A percentile compares a stretch with the other conserved stretches of the same genome.
Conservation (phyloP, 1,140 invertebrate species). For the Phocides pigmalion region DNA sequence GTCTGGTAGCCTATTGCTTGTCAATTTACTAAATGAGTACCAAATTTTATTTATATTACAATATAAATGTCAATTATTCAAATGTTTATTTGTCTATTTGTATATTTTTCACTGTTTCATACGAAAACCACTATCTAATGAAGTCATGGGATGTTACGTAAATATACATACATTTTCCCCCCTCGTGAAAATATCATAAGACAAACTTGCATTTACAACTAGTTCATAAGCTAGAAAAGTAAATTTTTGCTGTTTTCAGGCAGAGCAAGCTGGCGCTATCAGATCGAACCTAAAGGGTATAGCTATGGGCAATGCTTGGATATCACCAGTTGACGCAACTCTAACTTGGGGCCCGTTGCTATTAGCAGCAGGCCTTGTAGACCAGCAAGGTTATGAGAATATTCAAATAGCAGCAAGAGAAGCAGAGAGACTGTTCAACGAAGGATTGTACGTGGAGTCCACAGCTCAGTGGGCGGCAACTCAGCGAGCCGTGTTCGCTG, state of each 20-base stretch:
- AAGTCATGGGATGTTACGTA: no score
- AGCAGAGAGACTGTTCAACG: slow-evolving; percentile 83
- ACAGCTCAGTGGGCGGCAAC: slow-evolving; percentile 87
- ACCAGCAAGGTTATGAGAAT: slow-evolving; percentile 83
- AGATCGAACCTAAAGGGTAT: slow-evolving; percentile 90
- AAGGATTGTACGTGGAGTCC: slow-evolving; percentile 84
- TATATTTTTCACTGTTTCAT: no score
- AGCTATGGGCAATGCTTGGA: slow-evolving; percentile 93
- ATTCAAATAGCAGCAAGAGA: slow-evolving; percentile 82
- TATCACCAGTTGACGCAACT: slow-evolving; percentile 92
- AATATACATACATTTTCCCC: no score
- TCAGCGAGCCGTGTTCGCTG: slow-evolving; percentile 84
- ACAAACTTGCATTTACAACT: no score
- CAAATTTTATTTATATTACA: no score
- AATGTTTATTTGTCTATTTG: no score
- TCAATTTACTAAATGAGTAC: no score
- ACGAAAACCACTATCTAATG: no score
- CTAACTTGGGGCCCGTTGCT: slow-evolving; percentile 91
- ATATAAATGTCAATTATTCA: no score
- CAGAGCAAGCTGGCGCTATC: slow-evolving; percentile 86
- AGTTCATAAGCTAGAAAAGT: no score
- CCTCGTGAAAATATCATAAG: no score
- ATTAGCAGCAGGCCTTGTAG: slow-evolving; percentile 86
- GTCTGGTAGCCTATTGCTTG: no score
- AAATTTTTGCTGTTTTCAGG: slow-evolving; percentile 73